Evolutionary conservation across 92 coral and sea anemone genomes (phyloP), one percentile per base, ranked within the genome.

Genomic region (Paragorgia papillata): DNA sequence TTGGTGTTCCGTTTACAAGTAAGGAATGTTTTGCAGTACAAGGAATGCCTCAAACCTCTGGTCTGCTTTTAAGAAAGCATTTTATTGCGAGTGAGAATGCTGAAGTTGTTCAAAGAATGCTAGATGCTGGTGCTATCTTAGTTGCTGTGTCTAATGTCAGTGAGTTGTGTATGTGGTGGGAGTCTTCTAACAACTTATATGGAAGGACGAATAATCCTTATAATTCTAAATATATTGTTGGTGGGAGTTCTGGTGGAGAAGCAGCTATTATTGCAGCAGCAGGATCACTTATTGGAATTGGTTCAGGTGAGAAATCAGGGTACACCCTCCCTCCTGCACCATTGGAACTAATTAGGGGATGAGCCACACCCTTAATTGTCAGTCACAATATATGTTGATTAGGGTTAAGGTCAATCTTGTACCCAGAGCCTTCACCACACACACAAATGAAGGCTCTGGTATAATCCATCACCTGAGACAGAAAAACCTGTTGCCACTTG

Each of bases 151-250:
- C 96, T 0, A 92, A 92, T 81, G 91, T 96, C 39, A 90, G 96
- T 65, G 97, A 92, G 59, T 68, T 92, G 49, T 92, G 97, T 49
- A 92, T 92, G 97, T 92, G 97, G 97, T 92, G 97, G 97, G 97
- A 92, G 85, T 87, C 97, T 9, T 84, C 92, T 1, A 92, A 92
- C 56, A 68, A 90, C 17, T 92, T 92, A 10, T 92, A 92, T 81
- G 97, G 97, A 18, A 84, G 92, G 69, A 85, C 96, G 15, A 78
- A 76, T 32, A 92, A 92, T 64, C 97, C 97, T 5, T 92, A 80
- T 58, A 84, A 92, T 81, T 66, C 80, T 4, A 80, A 85, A 29
- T 85, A 84, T 67, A 92, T 90, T 35, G 97, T 84, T 0, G 97
- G 97, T 54, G 97, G 96, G 25, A 92, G 97, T 59, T 92, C 97